phyloP scores from a whole-genome alignment of 2,797 vertebrate species.

The Hemibagrus guttatus region DNA sequence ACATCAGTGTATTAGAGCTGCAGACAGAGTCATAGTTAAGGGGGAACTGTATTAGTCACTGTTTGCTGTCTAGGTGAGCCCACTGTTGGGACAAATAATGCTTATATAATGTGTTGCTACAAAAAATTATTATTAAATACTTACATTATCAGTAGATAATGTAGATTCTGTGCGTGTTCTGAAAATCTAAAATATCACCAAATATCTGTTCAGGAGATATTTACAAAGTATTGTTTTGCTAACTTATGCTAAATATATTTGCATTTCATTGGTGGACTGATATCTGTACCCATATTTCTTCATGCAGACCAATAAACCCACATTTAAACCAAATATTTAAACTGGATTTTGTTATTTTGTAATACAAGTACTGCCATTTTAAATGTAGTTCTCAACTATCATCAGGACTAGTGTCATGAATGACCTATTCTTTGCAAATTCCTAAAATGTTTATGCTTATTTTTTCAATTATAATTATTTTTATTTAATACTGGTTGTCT shows the following conservation, averaged over 20 bases:
- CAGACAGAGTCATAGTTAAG: constrained; percentile 21
- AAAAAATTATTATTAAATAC: neutral
- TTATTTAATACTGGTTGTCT: neutral
- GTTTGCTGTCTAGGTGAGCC: neutral
- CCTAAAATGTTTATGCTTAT: too few species aligned
- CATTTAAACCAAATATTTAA: neutral
- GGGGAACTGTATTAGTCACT: neutral
- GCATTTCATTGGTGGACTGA: neutral
- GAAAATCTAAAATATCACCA: neutral
- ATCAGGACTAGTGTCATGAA: neutral
- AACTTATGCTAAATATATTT: neutral
- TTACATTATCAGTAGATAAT: neutral
- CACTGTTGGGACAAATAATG: neutral
- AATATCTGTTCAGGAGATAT: neutral
- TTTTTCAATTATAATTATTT: neutral
- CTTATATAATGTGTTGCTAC: neutral
- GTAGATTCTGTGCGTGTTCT: neutral
- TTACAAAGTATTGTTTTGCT: neutral
- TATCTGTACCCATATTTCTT: neutral
- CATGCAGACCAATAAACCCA: neutral
- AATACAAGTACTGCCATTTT: neutral
- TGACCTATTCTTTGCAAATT: neutral
- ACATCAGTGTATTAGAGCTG: neutral
- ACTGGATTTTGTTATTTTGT: neutral
- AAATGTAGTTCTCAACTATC: neutral